Evolutionary conservation across 2,797 vertebrate species (phyloP), one percentile per base, ranked within the genome.

Genomic region (Gymnothorax javanicus): DNA sequence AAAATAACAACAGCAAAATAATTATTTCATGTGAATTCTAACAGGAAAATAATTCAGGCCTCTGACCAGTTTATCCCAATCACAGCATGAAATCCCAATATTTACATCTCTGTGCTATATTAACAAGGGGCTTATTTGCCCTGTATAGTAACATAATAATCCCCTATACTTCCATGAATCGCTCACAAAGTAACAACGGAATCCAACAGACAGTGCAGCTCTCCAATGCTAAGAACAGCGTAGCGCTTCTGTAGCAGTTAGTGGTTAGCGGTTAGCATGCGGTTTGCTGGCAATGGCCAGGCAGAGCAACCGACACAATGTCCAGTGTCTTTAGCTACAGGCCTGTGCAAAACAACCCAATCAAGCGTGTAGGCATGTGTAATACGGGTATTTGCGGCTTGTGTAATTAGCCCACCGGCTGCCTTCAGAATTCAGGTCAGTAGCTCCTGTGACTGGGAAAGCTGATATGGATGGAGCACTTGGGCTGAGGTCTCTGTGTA

Each of bases 371-470:
- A 58, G 81, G 6, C 81, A 12, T 56, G 23, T 12, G 2, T 82
- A 82, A 82, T 58, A 56, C 57, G 52, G n/a, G 11, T 58, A 9
- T 82, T 12, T 27, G 54, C 6, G 4, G 54, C 79, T 94, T 91
- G 92, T 94, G 94, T 94, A 94, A 92, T 94, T 93, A 93, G 92
- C 92, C 94, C 93, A 92, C 92, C 93, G 94, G 94, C 93, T 92
- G 90, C 91, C 91, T 94, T 95, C 93, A 91, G 92, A 92, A 94
- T 94, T 92, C 93, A 92, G 93, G 93, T 94, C 94, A 92, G 90
- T 93, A 93, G 93, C 93, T 93, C 91, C 90, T 91, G 91, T 92
- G 94, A 93, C 91, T 92, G 93, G 92, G 91, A 69, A 73, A 27
- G 4, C 25, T 23, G 20, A 64, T 50, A 64, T 8, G 25, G 11